Base-by-base conservation (phyloP, 2,797 vertebrate genomes). In the Nannoperca obscura region DNA sequence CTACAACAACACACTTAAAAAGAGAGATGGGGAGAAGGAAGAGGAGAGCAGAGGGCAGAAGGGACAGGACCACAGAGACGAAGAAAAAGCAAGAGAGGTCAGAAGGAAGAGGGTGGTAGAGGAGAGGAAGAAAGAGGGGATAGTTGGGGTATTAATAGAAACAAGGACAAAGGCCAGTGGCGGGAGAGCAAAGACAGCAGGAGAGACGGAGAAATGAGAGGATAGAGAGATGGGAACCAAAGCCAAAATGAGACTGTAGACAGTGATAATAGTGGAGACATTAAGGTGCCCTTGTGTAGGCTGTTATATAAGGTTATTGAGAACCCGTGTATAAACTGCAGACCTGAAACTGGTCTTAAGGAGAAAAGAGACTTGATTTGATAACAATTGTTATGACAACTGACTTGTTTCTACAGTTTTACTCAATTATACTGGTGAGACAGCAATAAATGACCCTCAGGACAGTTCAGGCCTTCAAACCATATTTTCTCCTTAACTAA, bases 161-260 rank as follows among this genome's bases (percentile, higher is more conserved):
- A 86, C 87, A 89, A 90, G 89, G 89, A 90, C 88, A 90, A 89
- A 93, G 88, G 91, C 88, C 87, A 91, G 79, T 81, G 88, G 88
- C 72, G 27, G 76, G 73, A 90, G 57, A 80, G 80, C 64, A 82
- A 77, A 88, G 85, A 88, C 83, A 85, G 81, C 72, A 85, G 74
- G 81, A 81, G 75, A 90, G 83, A 86, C 5, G 10, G 77, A 84
- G 79, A 70, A 85, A 85, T 76, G 71, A 81, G 75, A 85, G 85
- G 78, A 89, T 55, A 70, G 73, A 78, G 74, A 88, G 74, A 88
- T 3, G 2, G 69, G 58, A 73, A 53, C 61, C 59, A 61, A 71
- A 78, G 81, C 62, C 58, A 81, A 80, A 88, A 85, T 70, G 74
- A 79, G 68, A 82, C 71, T 85, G 34, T 36, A 81, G 81, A 73